These are phyloP conservation scores for Acomys russatus DNA, from an alignment of 2,797 vertebrate genomes.

Conservation along the genomic window DNA sequence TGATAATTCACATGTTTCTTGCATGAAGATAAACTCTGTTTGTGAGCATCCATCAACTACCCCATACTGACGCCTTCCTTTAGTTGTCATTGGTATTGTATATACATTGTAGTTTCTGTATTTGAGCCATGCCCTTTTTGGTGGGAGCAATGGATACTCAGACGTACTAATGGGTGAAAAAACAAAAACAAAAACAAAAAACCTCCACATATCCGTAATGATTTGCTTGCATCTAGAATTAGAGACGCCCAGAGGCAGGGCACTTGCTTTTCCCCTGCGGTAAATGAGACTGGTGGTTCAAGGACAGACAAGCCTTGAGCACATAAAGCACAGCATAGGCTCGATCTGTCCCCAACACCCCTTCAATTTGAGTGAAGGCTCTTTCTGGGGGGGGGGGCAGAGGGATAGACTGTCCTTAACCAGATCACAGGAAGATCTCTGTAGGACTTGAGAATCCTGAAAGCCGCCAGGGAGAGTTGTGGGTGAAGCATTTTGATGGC, in stretches of 20 bases:
- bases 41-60: slow-evolving; percentile 16
- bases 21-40: not conserved
- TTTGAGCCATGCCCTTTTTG: not conserved
- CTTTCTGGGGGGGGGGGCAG: not conserved
- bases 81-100: not conserved
- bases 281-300: not conserved
- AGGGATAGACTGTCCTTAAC: not conserved
- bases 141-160: not conserved
- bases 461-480: not conserved
- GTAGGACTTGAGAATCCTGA: not conserved
- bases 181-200: not conserved
- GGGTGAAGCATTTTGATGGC: not conserved
- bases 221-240: not conserved
- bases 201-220: not conserved
- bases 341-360: not conserved
- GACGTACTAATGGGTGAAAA: not conserved
- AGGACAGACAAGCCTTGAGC: slow-evolving; percentile 1
- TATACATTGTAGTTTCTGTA: not conserved
- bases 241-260: not conserved
- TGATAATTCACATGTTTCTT: not conserved
- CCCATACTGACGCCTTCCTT: not conserved
- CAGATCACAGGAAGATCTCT: not conserved
- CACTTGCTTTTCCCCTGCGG: not conserved
- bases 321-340: not conserved
- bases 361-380: not conserved